Evolutionary conservation across 2,888 invertebrate genomes (phyloP).

Genomic region (Stenodema calcarata): DNA sequence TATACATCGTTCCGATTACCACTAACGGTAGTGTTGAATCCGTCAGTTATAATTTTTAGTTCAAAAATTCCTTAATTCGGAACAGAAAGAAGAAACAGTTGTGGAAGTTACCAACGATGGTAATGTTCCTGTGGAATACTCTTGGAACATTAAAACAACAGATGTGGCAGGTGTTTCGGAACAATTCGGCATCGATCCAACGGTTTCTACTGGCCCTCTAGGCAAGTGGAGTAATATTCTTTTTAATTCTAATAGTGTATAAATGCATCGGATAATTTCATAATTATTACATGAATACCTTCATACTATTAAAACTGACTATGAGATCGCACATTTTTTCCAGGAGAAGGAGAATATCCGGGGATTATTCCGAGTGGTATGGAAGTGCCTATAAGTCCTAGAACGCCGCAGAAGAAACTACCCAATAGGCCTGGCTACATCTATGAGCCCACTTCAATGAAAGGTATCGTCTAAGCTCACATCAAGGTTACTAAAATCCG

Average conservation of each 20-base stretch:
- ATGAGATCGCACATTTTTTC: background rate
- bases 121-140: background rate
- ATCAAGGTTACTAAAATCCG: too few species aligned
- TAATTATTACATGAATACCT: background rate
- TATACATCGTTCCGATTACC: too few species aligned
- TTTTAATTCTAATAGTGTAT: background rate
- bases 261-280: background rate
- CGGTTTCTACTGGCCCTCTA: constrained; percentile 11
- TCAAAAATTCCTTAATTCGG: too few species aligned
- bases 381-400: background rate
- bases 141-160: background rate
- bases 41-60: too few species aligned
- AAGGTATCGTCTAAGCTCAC: background rate
- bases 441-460: constrained; percentile 7
- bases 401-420: background rate
- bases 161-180: background rate
- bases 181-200: background rate
- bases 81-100: constrained; percentile 28
- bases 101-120: background rate
- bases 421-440: background rate
- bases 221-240: background rate
- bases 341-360: constrained; percentile 39
- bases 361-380: background rate
- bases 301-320: too few species aligned
- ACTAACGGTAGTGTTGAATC: too few species aligned